Evolutionary conservation across 1,140 invertebrate genomes (phyloP).

Genomic region (Apolygus lucorum): DNA sequence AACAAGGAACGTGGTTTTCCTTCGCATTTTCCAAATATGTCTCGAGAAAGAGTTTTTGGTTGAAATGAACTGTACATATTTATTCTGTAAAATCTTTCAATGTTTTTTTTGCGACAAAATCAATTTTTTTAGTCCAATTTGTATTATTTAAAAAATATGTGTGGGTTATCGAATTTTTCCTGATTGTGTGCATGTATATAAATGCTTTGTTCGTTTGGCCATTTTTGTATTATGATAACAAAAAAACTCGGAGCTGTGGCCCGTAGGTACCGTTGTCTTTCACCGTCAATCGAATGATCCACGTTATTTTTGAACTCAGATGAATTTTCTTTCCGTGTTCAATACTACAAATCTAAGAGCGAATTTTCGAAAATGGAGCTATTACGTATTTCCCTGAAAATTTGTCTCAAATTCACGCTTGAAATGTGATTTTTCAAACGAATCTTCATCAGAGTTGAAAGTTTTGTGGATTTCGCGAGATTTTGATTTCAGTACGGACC

Average conservation of each 20-base stretch:
- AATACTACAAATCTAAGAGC: too few relatives aligned
- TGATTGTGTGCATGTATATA: conserved; percentile 25
- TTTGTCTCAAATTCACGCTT: too few relatives aligned
- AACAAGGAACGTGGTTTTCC: background rate
- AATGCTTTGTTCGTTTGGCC: conserved; percentile 3
- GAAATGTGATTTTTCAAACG: too few relatives aligned
- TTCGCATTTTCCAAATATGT: conserved; percentile 3
- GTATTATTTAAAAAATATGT: background rate
- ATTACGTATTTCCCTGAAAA: too few relatives aligned
- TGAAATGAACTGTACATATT: background rate
- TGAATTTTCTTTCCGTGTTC: too few relatives aligned
- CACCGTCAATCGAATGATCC: too few relatives aligned
- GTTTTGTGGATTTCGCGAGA: background rate
- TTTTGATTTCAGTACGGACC: conserved; percentile 17
- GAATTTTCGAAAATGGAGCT: too few relatives aligned
- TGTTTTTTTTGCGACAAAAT: background rate
- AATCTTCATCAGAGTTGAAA: background rate
- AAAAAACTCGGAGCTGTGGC: background rate
- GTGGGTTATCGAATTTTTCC: background rate
- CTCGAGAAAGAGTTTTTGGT: background rate
- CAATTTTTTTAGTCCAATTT: background rate
- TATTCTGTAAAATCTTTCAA: background rate
- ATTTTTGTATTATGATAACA: conserved; percentile 9
- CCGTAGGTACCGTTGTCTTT: too few relatives aligned
- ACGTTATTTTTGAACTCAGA: too few relatives aligned